A percentile compares a stretch with the other conserved stretches of the same genome.
phyloP scores from a whole-genome alignment of 2,888 invertebrate species.

The Oasisia sp. region DNA sequence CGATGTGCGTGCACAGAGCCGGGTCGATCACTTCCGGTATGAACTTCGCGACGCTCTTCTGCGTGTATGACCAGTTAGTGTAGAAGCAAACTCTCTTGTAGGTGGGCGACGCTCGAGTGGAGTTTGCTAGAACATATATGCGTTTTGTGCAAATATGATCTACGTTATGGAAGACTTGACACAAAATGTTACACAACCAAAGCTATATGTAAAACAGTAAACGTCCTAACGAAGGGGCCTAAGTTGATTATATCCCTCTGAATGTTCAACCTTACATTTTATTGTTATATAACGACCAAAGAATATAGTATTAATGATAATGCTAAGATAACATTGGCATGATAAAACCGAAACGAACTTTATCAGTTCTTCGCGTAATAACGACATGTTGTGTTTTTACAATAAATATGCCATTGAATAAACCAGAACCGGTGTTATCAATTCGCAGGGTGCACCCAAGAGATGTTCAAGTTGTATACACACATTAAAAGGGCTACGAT shows the following conservation, averaged over 20 bases:
- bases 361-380: no score
- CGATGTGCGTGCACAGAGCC: constrained; percentile 14
- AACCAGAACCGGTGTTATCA: no score
- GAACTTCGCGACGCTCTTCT: not conserved
- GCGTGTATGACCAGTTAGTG: not conserved
- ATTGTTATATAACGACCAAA: not conserved
- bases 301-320: no score
- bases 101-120: not conserved
- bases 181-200: not conserved
- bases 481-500: no score
- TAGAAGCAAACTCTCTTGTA: constrained; percentile 10
- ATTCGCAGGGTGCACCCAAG: no score
- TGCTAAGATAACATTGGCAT: not conserved
- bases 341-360: not conserved
- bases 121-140: not conserved
- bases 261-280: not conserved
- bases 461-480: no score
- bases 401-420: no score
- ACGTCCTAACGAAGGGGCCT: not conserved
- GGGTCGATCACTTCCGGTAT: constrained; percentile 18
- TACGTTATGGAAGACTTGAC: not conserved
- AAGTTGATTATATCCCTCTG: not conserved
- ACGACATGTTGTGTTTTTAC: no score
- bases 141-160: no score
- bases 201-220: not conserved